Evolutionary conservation across 2,113 vertebrate species (phyloP).

Genomic region (Symphodus melops): DNA sequence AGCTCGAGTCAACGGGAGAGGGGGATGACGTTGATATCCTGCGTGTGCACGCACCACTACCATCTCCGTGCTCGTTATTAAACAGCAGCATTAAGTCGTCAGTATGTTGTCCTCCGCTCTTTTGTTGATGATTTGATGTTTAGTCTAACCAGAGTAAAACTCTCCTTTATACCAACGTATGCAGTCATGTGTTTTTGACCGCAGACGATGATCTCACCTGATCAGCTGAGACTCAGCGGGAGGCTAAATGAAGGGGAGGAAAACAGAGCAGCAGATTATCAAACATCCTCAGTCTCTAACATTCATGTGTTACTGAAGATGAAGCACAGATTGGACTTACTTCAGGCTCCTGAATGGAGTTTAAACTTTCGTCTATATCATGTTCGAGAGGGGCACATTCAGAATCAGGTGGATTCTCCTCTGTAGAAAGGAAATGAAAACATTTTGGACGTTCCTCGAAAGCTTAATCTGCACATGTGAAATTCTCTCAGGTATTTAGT

Average conservation of each 20-base stretch:
- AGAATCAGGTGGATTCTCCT: neutral
- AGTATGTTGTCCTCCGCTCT: no score
- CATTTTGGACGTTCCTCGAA: neutral
- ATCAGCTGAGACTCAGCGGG: neutral
- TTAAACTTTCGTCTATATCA: conserved; percentile 54
- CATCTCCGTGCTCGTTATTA: no score
- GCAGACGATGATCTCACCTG: conserved; percentile 34
- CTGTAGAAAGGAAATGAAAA: conserved; percentile 10
- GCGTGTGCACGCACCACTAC: no score
- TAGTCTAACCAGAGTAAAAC: no score
- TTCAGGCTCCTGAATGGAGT: neutral
- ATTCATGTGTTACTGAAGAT: neutral
- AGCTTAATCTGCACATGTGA: neutral
- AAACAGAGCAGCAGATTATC: neutral
- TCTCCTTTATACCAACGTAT: no score
- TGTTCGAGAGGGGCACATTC: conserved; percentile 54
- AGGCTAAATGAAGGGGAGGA: neutral
- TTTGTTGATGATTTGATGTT: no score
- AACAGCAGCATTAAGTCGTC: no score
- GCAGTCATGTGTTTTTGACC: neutral
- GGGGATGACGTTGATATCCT: no score
- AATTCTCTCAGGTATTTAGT: neutral
- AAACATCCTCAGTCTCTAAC: no score
- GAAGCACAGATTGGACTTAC: conserved; percentile 31
- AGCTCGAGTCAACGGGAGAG: no score